phyloP scores from a whole-genome alignment of 2,888 invertebrate species.

The Parthenolecanium corni region DNA sequence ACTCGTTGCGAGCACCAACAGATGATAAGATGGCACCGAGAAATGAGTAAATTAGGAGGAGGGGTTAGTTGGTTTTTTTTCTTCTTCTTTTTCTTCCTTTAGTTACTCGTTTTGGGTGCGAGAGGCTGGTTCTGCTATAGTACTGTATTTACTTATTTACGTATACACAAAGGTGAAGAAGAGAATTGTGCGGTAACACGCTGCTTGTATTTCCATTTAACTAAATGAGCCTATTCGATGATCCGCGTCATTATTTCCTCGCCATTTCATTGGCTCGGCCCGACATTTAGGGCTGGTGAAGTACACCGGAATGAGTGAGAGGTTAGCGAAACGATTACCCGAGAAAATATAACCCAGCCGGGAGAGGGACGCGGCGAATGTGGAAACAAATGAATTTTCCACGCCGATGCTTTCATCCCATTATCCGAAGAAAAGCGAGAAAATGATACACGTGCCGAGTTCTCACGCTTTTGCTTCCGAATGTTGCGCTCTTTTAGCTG shows the following conservation, averaged over 20 bases:
- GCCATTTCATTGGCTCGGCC: conserved; percentile 23
- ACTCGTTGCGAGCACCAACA: no score
- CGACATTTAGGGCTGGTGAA: neutral
- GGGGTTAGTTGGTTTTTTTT: conserved; percentile 1
- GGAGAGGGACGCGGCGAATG: conserved; percentile 21
- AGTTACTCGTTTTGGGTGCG: no score
- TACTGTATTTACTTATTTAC: no score
- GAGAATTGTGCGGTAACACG: neutral
- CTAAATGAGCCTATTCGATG: conserved; percentile 28
- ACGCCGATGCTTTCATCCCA: conserved; percentile 28
- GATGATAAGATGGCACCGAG: neutral
- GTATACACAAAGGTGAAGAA: no score
- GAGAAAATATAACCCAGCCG: conserved; percentile 7
- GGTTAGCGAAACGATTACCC: neutral
- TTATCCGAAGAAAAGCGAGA: conserved; percentile 25
- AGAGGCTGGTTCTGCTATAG: no score
- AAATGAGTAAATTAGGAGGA: conserved; percentile 24
- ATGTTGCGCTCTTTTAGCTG: conserved; percentile 9
- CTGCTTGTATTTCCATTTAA: conserved; percentile 26
- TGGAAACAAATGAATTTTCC: conserved; percentile 29
- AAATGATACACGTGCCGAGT: conserved; percentile 23
- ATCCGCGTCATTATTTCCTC: conserved; percentile 27
- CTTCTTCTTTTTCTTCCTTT: no score
- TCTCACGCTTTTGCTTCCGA: conserved; percentile 22
- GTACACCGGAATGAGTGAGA: neutral